These are phyloP conservation scores for Calypte anna DNA, from an alignment of 2,113 vertebrate species.

Conservation along the genomic window DNA sequence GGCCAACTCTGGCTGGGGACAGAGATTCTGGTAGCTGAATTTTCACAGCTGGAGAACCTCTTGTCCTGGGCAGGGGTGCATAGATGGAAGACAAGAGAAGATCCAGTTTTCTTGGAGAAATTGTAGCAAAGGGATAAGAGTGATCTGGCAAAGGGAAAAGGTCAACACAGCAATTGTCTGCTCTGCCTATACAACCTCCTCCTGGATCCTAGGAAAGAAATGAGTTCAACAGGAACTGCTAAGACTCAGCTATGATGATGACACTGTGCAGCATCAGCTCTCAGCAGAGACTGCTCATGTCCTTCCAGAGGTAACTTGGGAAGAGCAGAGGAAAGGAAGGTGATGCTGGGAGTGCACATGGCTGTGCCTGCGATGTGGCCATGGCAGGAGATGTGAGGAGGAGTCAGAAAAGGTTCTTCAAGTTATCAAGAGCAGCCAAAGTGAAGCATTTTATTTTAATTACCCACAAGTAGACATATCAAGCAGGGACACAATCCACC, in stretches of 20 bases:
- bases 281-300: neutral
- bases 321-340: neutral
- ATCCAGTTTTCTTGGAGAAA: neutral
- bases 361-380: neutral
- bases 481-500: neutral
- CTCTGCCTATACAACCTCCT: neutral
- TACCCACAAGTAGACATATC: neutral
- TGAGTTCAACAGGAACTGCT: neutral
- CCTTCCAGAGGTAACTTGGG: neutral
- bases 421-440: neutral
- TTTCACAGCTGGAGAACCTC: neutral
- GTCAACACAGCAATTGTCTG: neutral
- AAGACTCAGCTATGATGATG: neutral
- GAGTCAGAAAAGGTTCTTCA: neutral
- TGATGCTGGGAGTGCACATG: fast-evolving
- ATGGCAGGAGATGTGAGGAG: neutral
- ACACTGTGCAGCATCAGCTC: neutral
- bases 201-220: neutral
- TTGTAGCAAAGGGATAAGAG: neutral
- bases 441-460: fast-evolving
- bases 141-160: neutral
- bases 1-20: neutral
- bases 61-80: fast-evolving
- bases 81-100: neutral
- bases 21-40: neutral